Evolutionary conservation across 2,888 invertebrate species (phyloP).

Genomic region (Ectemnius cavifrons): DNA sequence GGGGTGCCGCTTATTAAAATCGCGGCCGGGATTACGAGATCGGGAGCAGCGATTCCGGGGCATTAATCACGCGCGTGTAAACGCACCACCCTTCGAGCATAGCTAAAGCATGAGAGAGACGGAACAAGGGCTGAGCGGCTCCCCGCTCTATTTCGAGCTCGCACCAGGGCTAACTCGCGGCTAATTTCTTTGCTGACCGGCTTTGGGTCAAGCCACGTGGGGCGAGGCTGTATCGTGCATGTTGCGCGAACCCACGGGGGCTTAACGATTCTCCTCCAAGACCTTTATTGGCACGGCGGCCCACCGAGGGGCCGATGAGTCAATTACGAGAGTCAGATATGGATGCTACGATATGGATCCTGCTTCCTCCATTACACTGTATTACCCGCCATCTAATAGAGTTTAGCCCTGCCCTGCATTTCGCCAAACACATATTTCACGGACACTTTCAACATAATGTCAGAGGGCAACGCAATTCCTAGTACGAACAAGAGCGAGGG

Average conservation of each 20-base stretch:
- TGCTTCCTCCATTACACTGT: too few relatives aligned
- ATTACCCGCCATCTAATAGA: too few relatives aligned
- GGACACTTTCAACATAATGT: too few relatives aligned
- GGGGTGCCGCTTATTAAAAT: constrained; percentile 66
- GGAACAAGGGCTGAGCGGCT: constrained; percentile 18
- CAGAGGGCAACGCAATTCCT: too few relatives aligned
- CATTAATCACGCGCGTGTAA: constrained; percentile 67
- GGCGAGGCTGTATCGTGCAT: neutral
- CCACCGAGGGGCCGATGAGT: constrained; percentile 29
- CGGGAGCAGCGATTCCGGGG: constrained; percentile 46
- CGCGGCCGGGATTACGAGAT: constrained; percentile 53
- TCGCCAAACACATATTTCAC: too few relatives aligned
- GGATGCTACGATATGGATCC: too few relatives aligned
- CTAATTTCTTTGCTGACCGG: constrained; percentile 55
- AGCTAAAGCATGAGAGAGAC: neutral
- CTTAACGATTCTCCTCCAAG: constrained; percentile 31
- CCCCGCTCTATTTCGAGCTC: neutral
- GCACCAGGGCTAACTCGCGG: constrained; percentile 46
- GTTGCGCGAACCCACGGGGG: constrained; percentile 8
- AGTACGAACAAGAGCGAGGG: neutral
- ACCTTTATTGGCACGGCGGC: constrained; percentile 17
- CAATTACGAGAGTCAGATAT: constrained; percentile 33
- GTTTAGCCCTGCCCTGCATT: too few relatives aligned
- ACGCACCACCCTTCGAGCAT: constrained; percentile 19
- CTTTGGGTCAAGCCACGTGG: constrained; percentile 30